These are phyloP conservation scores for Acleris holmiana DNA, from an alignment of 2,888 invertebrate species.

Conservation along the genomic window DNA sequence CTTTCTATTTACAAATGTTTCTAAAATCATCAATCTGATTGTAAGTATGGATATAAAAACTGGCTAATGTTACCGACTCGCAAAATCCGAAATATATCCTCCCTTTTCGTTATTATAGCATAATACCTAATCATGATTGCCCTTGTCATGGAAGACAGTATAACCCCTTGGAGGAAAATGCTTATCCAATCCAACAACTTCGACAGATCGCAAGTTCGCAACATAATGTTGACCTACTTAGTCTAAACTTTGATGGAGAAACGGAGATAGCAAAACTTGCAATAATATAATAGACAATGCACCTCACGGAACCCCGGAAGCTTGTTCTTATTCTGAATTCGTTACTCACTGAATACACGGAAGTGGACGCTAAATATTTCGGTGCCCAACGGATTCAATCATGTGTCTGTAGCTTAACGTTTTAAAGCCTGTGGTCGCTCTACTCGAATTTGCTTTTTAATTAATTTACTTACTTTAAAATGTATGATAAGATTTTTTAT, in stretches of 20 bases:
- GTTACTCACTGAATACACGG: neutral
- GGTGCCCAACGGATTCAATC: slow-evolving; percentile 8
- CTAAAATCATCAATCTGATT: too few relatives aligned
- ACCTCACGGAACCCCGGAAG: slow-evolving; percentile 20
- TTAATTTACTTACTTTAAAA: too few relatives aligned
- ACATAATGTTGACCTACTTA: slow-evolving; percentile 27
- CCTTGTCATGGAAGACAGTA: too few relatives aligned
- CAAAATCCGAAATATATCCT: too few relatives aligned
- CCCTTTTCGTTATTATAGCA: too few relatives aligned
- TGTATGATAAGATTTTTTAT: too few relatives aligned
- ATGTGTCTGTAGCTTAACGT: slow-evolving; percentile 7
- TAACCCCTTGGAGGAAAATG: too few relatives aligned
- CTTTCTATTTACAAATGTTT: too few relatives aligned
- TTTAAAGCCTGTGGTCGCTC: neutral
- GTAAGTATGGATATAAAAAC: too few relatives aligned
- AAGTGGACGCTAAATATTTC: slow-evolving; percentile 1
- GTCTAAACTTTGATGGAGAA: slow-evolving; percentile 21
- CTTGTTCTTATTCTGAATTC: slow-evolving; percentile 16
- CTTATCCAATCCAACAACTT: neutral
- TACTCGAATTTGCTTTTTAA: slow-evolving; percentile 5
- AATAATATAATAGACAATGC: slow-evolving; percentile 26
- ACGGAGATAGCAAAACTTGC: slow-evolving; percentile 9
- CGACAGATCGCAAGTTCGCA: neutral
- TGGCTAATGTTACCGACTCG: too few relatives aligned
- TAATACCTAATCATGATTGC: too few relatives aligned